Evolutionary conservation across 2,113 vertebrate species (phyloP).

Genomic region (Pseudolaguvia tuberculata): DNA sequence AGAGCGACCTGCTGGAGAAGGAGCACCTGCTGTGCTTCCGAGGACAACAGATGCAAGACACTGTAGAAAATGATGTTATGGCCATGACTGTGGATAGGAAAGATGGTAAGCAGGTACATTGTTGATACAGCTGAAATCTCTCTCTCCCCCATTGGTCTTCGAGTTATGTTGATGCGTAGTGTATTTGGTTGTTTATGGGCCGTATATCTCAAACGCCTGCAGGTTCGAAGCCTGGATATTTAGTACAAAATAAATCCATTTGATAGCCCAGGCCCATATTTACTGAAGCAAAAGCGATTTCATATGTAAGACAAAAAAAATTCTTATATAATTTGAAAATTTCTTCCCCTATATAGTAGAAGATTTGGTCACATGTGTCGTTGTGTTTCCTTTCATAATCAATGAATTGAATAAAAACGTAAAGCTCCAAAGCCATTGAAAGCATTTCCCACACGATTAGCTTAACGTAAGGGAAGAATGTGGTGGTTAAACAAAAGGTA

Average conservation of each 20-base stretch:
- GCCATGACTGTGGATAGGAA: slow-evolving; percentile 86
- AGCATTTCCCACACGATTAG: background rate
- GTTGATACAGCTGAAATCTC: background rate
- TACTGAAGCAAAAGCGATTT: background rate
- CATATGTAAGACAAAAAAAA: background rate
- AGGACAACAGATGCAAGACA: slow-evolving; percentile 87
- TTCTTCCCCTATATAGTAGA: no score
- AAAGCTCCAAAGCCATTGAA: background rate
- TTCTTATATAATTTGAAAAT: no score
- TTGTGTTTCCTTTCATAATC: background rate
- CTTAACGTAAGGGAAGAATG: background rate
- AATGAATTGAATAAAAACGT: background rate
- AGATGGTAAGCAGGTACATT: slow-evolving; percentile 80
- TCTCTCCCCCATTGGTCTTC: background rate
- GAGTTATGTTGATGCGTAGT: background rate
- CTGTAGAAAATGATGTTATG: slow-evolving; percentile 82
- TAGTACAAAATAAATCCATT: background rate
- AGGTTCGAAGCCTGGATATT: background rate
- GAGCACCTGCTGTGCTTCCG: slow-evolving; percentile 87
- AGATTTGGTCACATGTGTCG: background rate
- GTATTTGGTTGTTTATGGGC: background rate
- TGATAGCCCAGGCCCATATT: background rate
- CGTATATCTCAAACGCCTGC: background rate
- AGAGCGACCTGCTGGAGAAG: slow-evolving; percentile 90
- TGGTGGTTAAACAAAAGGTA: background rate